Conservation (phyloP, 2,888 invertebrate genomes). For the Drosophila kanekoi region DNA sequence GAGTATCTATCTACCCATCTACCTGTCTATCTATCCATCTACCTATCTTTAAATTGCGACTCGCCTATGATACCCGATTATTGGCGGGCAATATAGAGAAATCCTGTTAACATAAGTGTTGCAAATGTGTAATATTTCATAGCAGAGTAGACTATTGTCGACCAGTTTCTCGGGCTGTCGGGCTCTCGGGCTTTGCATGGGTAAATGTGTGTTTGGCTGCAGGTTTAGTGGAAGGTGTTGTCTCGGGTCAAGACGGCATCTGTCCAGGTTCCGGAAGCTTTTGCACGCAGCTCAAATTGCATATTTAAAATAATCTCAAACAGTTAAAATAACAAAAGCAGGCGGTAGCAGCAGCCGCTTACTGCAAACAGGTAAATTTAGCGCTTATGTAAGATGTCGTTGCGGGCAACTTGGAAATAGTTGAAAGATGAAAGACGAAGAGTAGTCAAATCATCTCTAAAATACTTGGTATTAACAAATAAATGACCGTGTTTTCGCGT, state of each 20-base stretch:
- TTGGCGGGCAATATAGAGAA: constrained; percentile 16
- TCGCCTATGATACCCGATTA: constrained; percentile 8
- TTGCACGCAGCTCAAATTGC: constrained; percentile 49
- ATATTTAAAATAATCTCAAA: constrained; percentile 76
- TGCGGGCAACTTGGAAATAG: constrained; percentile 36
- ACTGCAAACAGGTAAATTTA: constrained; percentile 75
- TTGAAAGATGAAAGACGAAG: constrained; percentile 41
- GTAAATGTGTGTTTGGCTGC: background rate
- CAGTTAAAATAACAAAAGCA: constrained; percentile 67
- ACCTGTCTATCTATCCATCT: too few relatives aligned
- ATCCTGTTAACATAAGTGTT: constrained; percentile 43
- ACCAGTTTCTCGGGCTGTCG: constrained; percentile 27
- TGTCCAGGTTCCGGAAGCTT: constrained; percentile 48
- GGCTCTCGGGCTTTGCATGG: constrained; percentile 3
- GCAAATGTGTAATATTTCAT: constrained; percentile 10
- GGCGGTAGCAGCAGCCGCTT: constrained; percentile 32
- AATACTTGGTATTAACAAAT: constrained; percentile 20
- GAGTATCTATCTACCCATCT: too few relatives aligned
- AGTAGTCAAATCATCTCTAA: constrained; percentile 28
- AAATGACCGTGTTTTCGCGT: constrained; percentile 10
- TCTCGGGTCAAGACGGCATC: constrained; percentile 46
- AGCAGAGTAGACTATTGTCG: constrained; percentile 12
- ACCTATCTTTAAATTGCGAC: background rate
- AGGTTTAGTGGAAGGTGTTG: constrained; percentile 24
- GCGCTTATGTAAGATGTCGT: constrained; percentile 68